A percentile compares a stretch with the other conserved stretches of the same genome.
phyloP scores from a whole-genome alignment of 1,140 invertebrate species.

The Saccostrea cuccullata region DNA sequence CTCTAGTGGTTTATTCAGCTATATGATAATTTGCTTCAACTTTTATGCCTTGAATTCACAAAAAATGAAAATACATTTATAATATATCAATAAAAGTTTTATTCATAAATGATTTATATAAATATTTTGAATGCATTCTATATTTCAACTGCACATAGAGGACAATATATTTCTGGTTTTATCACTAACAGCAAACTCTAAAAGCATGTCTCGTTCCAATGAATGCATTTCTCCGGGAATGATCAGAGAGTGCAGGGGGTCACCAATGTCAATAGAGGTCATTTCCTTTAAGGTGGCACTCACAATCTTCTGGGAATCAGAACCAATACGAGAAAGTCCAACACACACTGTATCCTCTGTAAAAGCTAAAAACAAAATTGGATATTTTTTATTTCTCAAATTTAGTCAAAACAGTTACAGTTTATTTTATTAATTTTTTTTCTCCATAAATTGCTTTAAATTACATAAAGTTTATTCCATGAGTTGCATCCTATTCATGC shows the following conservation, averaged over 20 bases:
- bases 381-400: no score
- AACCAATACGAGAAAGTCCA: conserved; percentile 93
- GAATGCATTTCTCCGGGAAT: conserved; percentile 92
- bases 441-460: no score
- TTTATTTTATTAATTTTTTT: no score
- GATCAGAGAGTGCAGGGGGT: conserved; percentile 95
- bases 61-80: background rate
- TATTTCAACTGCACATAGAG: background rate
- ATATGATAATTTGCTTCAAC: no score
- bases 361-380: conserved; percentile 62
- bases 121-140: background rate
- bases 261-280: conserved; percentile 88
- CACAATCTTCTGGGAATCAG: conserved; percentile 89
- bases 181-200: conserved; percentile 72
- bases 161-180: conserved; percentile 47
- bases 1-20: no score
- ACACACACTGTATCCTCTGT: conserved; percentile 84
- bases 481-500: no score
- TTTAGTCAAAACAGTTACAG: no score
- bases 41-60: background rate
- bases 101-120: background rate
- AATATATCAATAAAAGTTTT: background rate
- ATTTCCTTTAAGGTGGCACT: conserved; percentile 87
- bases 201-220: conserved; percentile 92
- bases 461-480: no score